Evolutionary conservation across 2,888 invertebrate species (phyloP).

Genomic region (Calliscelio sp.): DNA sequence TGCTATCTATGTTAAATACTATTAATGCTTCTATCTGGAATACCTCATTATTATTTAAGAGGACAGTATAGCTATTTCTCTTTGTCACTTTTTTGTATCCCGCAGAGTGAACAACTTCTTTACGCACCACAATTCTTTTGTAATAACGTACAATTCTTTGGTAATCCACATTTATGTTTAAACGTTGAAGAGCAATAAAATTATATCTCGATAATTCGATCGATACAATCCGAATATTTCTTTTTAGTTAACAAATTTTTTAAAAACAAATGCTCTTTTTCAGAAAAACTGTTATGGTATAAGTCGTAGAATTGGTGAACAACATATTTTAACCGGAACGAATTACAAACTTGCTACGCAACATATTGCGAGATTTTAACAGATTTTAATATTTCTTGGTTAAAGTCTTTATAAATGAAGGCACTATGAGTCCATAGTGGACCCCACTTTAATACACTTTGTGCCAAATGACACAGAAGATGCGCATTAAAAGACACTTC

Average conservation of each 20-base stretch:
- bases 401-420: conserved; percentile 65
- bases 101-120: conserved; percentile 3
- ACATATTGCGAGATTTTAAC: conserved; percentile 64
- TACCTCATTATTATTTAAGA: background rate
- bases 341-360: conserved; percentile 51
- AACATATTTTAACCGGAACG: background rate
- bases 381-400: conserved; percentile 38
- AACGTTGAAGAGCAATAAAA: no score
- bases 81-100: background rate
- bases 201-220: no score
- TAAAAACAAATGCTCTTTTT: no score
- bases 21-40: conserved; percentile 18
- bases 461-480: conserved; percentile 30
- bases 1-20: background rate
- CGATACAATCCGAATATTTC: no score
- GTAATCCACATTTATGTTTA: background rate
- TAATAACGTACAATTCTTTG: background rate
- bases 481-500: conserved; percentile 41
- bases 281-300: background rate
- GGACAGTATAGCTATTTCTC: conserved; percentile 12
- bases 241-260: background rate
- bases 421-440: conserved; percentile 62
- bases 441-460: conserved; percentile 38
- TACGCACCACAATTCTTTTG: background rate
- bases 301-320: background rate